Evolutionary conservation across 2,888 invertebrate species (phyloP).

Genomic region (Rhagophthalmus giganteus): DNA sequence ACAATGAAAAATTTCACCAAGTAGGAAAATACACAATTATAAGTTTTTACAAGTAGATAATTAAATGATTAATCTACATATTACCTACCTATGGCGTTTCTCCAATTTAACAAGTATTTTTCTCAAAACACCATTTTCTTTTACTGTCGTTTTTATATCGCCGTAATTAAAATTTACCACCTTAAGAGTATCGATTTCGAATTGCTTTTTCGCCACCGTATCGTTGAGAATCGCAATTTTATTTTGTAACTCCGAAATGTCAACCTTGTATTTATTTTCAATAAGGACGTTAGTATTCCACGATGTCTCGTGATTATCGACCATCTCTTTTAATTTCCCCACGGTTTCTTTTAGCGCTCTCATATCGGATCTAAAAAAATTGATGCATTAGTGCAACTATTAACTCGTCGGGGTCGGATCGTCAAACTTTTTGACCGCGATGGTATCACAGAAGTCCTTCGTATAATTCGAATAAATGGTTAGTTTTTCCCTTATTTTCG

Average conservation of each 20-base stretch:
- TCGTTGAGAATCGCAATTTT: constrained; percentile 11
- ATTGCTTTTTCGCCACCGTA: constrained; percentile 17
- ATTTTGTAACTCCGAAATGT: constrained; percentile 2
- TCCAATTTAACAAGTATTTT: constrained; percentile 46
- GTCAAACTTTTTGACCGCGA: constrained; percentile 17
- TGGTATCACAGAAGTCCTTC: too few species aligned
- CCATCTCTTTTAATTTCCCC: constrained; percentile 42
- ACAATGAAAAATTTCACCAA: too few species aligned
- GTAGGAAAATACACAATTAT: too few species aligned
- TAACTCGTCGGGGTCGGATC: too few species aligned
- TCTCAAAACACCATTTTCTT: constrained; percentile 39
- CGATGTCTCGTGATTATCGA: constrained; percentile 40
- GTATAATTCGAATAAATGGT: too few species aligned
- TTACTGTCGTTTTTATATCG: too few species aligned
- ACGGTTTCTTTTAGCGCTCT: constrained; percentile 41
- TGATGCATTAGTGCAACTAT: too few species aligned
- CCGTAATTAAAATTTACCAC: too few species aligned
- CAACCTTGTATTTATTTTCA: constrained; percentile 12
- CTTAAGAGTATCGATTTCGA: constrained; percentile 17
- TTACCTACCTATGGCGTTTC: too few species aligned
- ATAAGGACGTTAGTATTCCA: constrained; percentile 39
- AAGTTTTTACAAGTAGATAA: too few species aligned
- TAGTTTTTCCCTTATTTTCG: too few species aligned
- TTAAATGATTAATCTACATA: too few species aligned
- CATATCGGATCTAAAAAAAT: constrained; percentile 40